Evolutionary conservation across 2,113 vertebrate species (phyloP).

Genomic region (Rhombomys opimus): DNA sequence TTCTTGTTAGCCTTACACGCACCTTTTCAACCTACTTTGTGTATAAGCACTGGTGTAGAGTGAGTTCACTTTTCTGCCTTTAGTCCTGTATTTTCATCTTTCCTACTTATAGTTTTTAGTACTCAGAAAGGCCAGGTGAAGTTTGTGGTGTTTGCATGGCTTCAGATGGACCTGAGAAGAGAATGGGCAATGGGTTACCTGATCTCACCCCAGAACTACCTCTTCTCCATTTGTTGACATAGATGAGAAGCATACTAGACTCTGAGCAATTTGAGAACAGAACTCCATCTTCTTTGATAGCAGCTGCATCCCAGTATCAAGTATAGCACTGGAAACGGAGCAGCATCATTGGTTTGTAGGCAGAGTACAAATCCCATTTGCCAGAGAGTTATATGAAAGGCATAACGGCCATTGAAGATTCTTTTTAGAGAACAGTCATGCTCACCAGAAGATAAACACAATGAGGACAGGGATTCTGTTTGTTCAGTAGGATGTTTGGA

Average conservation of each 20-base stretch:
- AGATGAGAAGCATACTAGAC: neutral
- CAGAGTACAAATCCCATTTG: neutral
- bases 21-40: neutral
- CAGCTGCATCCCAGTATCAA: neutral
- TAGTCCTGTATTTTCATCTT: neutral
- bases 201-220: neutral
- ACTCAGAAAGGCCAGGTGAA: rapidly evolving
- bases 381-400: neutral
- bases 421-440: neutral
- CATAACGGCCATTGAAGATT: neutral
- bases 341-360: neutral
- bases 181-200: neutral
- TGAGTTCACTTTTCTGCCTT: neutral
- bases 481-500: neutral
- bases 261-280: neutral
- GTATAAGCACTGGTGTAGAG: neutral
- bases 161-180: neutral
- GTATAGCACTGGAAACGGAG: neutral
- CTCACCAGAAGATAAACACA: neutral
- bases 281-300: neutral
- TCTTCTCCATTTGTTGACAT: neutral
- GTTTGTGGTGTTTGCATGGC: neutral
- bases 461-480: neutral
- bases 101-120: neutral
- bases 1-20: neutral